Evolutionary conservation across 2,888 invertebrate genomes (phyloP).

Genomic region (Disparrhopalites patrizii): DNA sequence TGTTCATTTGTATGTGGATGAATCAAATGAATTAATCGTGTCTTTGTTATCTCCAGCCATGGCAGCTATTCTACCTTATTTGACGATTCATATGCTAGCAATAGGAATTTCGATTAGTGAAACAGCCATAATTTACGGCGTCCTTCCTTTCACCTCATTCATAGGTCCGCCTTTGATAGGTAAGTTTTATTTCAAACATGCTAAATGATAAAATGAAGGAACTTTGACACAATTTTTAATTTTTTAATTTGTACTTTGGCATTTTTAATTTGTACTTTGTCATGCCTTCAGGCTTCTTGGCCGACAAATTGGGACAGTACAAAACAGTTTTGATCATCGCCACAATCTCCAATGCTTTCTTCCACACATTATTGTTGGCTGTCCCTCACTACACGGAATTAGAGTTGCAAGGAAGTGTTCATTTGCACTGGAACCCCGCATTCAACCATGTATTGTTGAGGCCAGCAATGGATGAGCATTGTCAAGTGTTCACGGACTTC

Average conservation of each 20-base stretch:
- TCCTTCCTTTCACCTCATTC: constrained; percentile 80
- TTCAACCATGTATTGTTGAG: constrained; percentile 5
- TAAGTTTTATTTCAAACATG: constrained; percentile 52
- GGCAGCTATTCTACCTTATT: constrained; percentile 76
- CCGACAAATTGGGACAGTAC: constrained; percentile 82
- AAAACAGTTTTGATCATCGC: constrained; percentile 76
- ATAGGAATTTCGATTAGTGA: constrained; percentile 81
- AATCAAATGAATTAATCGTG: constrained; percentile 31
- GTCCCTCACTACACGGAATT: constrained; percentile 72
- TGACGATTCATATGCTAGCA: constrained; percentile 86
- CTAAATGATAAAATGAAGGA: neutral
- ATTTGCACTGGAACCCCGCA: constrained; percentile 19
- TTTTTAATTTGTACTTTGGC: constrained; percentile 25
- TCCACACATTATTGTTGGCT: constrained; percentile 73
- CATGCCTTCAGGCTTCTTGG: constrained; percentile 65
- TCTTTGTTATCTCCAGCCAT: constrained; percentile 70
- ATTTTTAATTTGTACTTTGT: neutral
- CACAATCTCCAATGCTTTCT: constrained; percentile 69
- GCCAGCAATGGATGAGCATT: constrained; percentile 7
- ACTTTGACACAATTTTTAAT: neutral
- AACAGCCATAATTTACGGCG: constrained; percentile 79
- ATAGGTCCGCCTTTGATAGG: constrained; percentile 78
- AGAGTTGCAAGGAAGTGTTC: constrained; percentile 55
- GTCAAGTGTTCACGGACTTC: constrained; percentile 6
- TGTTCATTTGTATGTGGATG: neutral